Evolutionary conservation across 2,888 invertebrate genomes (phyloP), one percentile per base, ranked within the genome.

Genomic region (Caenorhabditis sp.): DNA sequence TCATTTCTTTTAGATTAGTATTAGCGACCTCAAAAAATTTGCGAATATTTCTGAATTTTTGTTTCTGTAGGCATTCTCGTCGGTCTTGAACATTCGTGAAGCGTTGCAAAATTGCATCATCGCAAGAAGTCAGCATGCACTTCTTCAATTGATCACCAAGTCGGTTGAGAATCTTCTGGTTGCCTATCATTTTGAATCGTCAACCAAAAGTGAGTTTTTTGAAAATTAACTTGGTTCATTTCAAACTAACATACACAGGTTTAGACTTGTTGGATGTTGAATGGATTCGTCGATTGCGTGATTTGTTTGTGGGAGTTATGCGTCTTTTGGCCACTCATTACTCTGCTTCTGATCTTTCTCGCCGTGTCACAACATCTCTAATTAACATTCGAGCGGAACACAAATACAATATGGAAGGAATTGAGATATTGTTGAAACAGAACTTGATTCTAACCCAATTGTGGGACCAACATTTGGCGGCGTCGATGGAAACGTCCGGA

Each of bases 401-500:
- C 71, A 81, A 84, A 27, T 84, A 77, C 79, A 85, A 84, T 61
- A 65, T 83, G 60, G 96, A 97, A 82, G 95, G 94, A 0, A 92
- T 96, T 1, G 95, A 96, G 88, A 67, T 97, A 24, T 93, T 97
- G 71, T 91, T 93, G 73, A 92, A 92, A 58, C 93, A 93, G 68
- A 66, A 68, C 23, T 91, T 95, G 58, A 91, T 95, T 36, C 93
- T 93, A 88, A 89, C 95, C 81, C 92, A 91, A n/a, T 93, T 92
- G 87, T 89, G 93, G 84, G 95, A 96, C 89, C 88, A 93, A 62
- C 92, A 93, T 59, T 89, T 96, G 36, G 93, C 94, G 95, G 93
- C 94, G 0, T 93, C 93, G 83, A 62, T 76, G 64, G 96, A 96
- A 82, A 93, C 92, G 87, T 95, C 93, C 0, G 92, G 91, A 86